Conservation (phyloP, 2,888 invertebrate species). For the Leptinotarsa juncta region DNA sequence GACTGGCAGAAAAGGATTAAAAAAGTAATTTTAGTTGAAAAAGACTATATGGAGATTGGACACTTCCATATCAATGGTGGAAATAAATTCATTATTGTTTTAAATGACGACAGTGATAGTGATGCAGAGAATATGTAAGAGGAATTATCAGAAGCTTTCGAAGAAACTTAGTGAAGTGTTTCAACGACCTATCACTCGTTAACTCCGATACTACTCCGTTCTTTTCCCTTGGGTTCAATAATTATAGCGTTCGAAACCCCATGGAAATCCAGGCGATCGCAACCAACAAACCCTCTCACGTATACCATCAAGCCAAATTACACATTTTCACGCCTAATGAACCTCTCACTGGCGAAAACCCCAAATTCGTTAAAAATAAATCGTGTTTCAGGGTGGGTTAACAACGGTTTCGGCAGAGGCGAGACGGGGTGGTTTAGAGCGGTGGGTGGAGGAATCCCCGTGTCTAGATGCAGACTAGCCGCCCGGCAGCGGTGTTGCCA, state of each 20-base stretch:
- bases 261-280: not conserved
- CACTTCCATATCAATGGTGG: too few relatives aligned
- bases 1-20: too few relatives aligned
- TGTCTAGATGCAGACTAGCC: conserved; percentile 60
- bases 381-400: conserved; percentile 8
- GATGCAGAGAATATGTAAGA: too few relatives aligned
- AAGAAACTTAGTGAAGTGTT: too few relatives aligned
- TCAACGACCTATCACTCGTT: too few relatives aligned
- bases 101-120: too few relatives aligned
- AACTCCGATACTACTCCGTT: not conserved
- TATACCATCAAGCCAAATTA: conserved; percentile 20
- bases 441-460: conserved; percentile 53
- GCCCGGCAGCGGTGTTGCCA: conserved; percentile 39
- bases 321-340: conserved; percentile 21
- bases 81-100: too few relatives aligned
- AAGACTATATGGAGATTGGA: too few relatives aligned
- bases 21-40: too few relatives aligned
- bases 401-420: conserved; percentile 28
- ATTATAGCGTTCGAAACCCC: not conserved
- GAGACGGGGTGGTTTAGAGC: conserved; percentile 41
- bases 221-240: not conserved
- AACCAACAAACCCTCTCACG: not conserved
- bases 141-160: too few relatives aligned
- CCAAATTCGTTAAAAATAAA: conserved; percentile 17
- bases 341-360: conserved; percentile 19